These are phyloP conservation scores for Heliocidaris tuberculata DNA, from an alignment of 35 echinoderm and acorn worm genomes.

Conservation along the genomic window DNA sequence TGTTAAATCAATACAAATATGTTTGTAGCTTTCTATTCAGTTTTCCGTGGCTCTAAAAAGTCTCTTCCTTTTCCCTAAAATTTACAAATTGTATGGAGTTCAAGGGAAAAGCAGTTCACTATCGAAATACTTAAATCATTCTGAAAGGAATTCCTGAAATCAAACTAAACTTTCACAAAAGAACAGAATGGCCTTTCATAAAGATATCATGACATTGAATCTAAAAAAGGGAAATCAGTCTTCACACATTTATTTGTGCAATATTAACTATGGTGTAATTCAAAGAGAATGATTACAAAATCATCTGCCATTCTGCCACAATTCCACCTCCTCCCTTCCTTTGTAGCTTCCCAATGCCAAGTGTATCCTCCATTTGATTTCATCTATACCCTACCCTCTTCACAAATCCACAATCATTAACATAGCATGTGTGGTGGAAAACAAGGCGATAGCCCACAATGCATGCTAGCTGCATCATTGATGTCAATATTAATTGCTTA, in stretches of 20 bases:
- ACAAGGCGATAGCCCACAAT: not conserved
- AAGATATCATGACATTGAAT: not conserved
- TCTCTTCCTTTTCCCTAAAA: too few species aligned
- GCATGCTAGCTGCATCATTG: slow-evolving; percentile 15
- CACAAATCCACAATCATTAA: not conserved
- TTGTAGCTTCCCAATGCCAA: not conserved
- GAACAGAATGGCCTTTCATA: not conserved
- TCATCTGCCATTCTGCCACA: not conserved
- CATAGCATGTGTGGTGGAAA: not conserved
- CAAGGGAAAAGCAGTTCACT: not conserved
- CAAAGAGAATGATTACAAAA: not conserved
- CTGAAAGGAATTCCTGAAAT: not conserved
- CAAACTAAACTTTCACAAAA: not conserved
- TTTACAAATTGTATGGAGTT: too few species aligned
- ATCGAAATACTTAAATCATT: not conserved
- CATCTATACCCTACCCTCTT: not conserved
- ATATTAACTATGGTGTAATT: not conserved
- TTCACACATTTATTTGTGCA: not conserved
- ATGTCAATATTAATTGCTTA: slow-evolving; percentile 19
- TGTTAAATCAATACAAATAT: too few species aligned
- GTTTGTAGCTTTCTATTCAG: too few species aligned
- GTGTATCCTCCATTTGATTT: not conserved
- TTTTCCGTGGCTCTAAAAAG: too few species aligned
- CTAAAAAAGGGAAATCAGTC: not conserved
- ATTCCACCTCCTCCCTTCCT: not conserved